These are phyloP conservation scores for Rhinoraja longicauda DNA, from an alignment of 2,797 vertebrate species.

Conservation along the genomic window DNA sequence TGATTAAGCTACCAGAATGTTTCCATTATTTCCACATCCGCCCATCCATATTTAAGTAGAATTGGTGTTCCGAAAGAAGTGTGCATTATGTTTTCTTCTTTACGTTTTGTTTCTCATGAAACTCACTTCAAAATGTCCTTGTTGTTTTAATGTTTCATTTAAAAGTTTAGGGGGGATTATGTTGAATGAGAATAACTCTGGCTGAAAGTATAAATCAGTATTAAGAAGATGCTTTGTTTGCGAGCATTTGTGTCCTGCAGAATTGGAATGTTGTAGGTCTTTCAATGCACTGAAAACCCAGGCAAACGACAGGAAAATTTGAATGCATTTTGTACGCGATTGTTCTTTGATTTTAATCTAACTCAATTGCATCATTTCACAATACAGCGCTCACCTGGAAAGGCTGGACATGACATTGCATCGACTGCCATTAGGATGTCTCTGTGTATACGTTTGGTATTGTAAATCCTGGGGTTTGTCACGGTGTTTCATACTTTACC, in stretches of 20 bases:
- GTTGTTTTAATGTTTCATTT: background rate
- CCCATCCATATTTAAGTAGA: background rate
- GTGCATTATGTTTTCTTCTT: background rate
- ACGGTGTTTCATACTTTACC: background rate
- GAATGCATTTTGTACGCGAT: background rate
- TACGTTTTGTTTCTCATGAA: background rate
- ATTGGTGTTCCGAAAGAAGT: background rate
- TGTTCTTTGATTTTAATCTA: slow-evolving; percentile 16
- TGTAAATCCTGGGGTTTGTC: background rate
- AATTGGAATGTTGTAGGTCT: background rate
- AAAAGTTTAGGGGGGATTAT: background rate
- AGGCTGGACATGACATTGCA: background rate
- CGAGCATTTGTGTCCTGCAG: background rate
- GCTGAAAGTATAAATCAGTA: background rate
- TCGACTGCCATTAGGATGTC: background rate
- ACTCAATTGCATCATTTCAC: slow-evolving; percentile 17
- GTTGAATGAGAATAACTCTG: background rate
- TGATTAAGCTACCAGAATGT: background rate
- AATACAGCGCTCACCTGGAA: slow-evolving; percentile 1
- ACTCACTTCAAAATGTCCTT: background rate
- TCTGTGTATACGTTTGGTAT: background rate
- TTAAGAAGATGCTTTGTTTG: background rate
- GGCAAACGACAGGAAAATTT: background rate
- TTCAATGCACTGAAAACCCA: background rate
- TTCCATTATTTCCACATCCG: background rate